Base-by-base conservation (phyloP, 1,140 invertebrate genomes). In the Bradysia coprophila region DNA sequence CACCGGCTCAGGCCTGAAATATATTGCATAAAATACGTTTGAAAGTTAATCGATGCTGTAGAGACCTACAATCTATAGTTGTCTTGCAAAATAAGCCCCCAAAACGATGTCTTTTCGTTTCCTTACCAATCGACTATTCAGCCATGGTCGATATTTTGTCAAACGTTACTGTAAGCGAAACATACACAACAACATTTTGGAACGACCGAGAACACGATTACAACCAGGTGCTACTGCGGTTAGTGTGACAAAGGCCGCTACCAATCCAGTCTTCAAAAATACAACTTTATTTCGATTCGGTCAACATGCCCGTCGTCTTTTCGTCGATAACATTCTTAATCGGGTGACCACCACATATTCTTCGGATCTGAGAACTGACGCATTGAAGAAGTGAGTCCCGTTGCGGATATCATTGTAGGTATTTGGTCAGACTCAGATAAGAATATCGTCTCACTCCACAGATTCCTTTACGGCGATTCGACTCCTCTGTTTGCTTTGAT, bases 401-500 rank as follows among this genome's bases (percentile, higher is more conserved):
- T 21, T 39, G 6, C 6, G 15, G 19, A 9, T 21, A 21, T 9
- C 10, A 37, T 16, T 5, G 10, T 37, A 5, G 18, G 18, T 16
- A 9, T 8, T 10, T 13, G 18, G 18, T 13, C 8, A 15, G 6
- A 34, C 13, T 11, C 21, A 13, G 5, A 19, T 38, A 4, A 38
- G 13, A 20, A 11, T 5, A 11, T 38, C 19, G 16, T 4, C 13
- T 38, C 13, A 3, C 18, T 38, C 21, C 21, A 13, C 20, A 66
- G 67, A 47, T 60, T 80, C 1, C 65, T 81, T 11, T 78, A 69
- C 55, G 77, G 78, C 0, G 75, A 81, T 54, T 76, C 78, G 1
- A 69, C 67, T 6, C 79, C 80, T 1, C 78, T 82, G 47, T 78
- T 86, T 51, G 77, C 79, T 18, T 54, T 85, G 3, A 75, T 84